Base-by-base conservation (phyloP, 1,140 invertebrate genomes). In the Marisa cornuarietis region DNA sequence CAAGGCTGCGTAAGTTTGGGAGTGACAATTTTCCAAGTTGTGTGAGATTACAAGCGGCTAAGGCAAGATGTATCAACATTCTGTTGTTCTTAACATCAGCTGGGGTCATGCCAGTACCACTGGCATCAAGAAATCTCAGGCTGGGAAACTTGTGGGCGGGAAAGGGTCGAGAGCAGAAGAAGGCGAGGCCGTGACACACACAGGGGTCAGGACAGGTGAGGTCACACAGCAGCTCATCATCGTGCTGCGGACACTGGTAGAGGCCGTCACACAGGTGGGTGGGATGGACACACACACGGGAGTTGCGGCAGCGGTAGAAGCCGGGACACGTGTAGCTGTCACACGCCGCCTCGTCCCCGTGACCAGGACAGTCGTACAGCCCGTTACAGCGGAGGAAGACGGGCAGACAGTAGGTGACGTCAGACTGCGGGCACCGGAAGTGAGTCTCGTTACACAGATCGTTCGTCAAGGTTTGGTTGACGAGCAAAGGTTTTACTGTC, bases 361-460 rank as follows among this genome's bases (percentile, higher is more conserved):
- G 31, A 16, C 65, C 31, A 0, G 75, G 80, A 51, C 80, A 81
- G 80, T 81, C 80, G 49, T 49, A 20, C 66, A 78, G 18, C 20
- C 68, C 75, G 80, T 81, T 81, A 52, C 80, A 81, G 54, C 80
- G 71, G 69, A 81, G 62, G 62, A 73, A 79, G 31, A 79, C 58
- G 52, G 78, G 81, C 31, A 79, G 54, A 31, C 77, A 76, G 26
- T 76, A 79, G 4, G 54, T 58, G 11, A 58, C 54, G 54, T 26
- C 58, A 49, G 66, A 66, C 52, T 76, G 51, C 1, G 52, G 9
- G 54, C 80, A 81, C 62, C 31, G 58, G 51, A 78, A 72, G 63
- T 81, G 80, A 16, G 80, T 81, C 0, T 65, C 54, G 1, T 75
- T 71, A 24, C 80, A 81, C 4, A 24, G 11, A 58, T 3, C 4